Evolutionary conservation across 2,888 invertebrate genomes (phyloP), one percentile per base, ranked within the genome.

Genomic region (Teleogryllus oceanicus): DNA sequence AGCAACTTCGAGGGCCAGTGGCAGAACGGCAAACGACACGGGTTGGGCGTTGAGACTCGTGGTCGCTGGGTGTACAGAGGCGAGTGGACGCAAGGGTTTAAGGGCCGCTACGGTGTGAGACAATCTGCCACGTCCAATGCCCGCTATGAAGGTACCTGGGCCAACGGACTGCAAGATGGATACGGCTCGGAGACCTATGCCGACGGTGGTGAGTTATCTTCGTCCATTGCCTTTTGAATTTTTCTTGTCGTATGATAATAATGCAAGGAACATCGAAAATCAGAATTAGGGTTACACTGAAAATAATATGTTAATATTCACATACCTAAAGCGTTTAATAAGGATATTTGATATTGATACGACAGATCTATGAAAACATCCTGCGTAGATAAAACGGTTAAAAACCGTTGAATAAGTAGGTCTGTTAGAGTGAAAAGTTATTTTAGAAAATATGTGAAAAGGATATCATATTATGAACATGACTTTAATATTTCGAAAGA

Each of bases 101-200:
- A 99, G 88, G 99, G 99, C 78, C 94, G 99, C 83, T 99, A 99
- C 89, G 99, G 99, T 74, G 96, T 98, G 80, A 92, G 99, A 81
- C 96, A 98, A 88, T 97, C 97, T 85, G 94, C 95, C 83, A 95
- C 96, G 83, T 97, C 97, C 84, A 96, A 95, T 84, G 97, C 98
- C 85, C 96, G 96, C 88, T 98, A 98, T 89, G 97, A 98, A 88
- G 98, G 98, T 85, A 98, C 98, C 83, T 99, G 99, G 99, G 97
- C 98, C 84, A 96, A 95, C 85, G 99, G 99, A 84, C 92, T 99
- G 82, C 99, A 99, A 89, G 99, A 99, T 88, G 99, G 99, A 84
- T 99, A 99, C 89, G 99, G 99, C 84, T 98, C 98, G 78, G 99
- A 99, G 89, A 98, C 98, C 82, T 99, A 99, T 88, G 98, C 98